phyloP scores from a whole-genome alignment of 2,797 vertebrate genomes.

The Melanotaenia nigrans region DNA sequence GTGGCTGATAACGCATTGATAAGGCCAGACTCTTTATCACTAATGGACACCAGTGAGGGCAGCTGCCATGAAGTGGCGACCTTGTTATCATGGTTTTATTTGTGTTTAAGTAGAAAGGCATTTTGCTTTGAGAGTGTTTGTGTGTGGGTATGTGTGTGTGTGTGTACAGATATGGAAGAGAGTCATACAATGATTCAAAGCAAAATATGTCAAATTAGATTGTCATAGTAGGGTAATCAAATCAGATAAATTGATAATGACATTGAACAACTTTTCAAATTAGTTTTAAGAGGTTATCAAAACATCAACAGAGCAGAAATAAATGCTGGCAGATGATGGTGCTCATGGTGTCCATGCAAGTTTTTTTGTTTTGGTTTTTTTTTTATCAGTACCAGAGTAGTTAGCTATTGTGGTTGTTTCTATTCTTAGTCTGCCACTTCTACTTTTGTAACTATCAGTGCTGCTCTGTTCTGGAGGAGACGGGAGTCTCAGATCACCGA shows the following conservation, averaged over 20 bases:
- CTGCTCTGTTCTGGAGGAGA: constrained; percentile 32
- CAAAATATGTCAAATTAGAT: constrained; percentile 1
- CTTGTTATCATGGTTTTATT: constrained; percentile 66
- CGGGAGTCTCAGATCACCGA: constrained; percentile 26
- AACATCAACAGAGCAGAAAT: neutral
- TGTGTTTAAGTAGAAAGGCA: constrained; percentile 33
- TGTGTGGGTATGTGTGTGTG: neutral
- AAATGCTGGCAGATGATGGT: neutral
- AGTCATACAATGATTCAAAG: neutral
- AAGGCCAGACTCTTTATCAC: constrained; percentile 47
- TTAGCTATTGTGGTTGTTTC: constrained; percentile 45
- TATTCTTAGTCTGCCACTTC: constrained; percentile 62
- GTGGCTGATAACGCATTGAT: constrained; percentile 60
- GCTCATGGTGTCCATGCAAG: neutral
- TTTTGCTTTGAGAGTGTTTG: constrained; percentile 4
- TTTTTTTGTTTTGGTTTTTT: constrained; percentile 2
- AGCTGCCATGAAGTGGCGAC: constrained; percentile 53
- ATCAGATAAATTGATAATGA: constrained; percentile 21
- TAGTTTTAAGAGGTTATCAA: constrained; percentile 4
- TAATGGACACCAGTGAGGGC: constrained; percentile 44
- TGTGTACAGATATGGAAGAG: neutral
- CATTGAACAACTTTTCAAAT: constrained; percentile 6
- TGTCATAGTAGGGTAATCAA: neutral
- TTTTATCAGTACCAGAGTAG: constrained; percentile 13
- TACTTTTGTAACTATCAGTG: constrained; percentile 51